phyloP scores from a whole-genome alignment of 2,888 invertebrate species.

The Lycaena phlaeas region DNA sequence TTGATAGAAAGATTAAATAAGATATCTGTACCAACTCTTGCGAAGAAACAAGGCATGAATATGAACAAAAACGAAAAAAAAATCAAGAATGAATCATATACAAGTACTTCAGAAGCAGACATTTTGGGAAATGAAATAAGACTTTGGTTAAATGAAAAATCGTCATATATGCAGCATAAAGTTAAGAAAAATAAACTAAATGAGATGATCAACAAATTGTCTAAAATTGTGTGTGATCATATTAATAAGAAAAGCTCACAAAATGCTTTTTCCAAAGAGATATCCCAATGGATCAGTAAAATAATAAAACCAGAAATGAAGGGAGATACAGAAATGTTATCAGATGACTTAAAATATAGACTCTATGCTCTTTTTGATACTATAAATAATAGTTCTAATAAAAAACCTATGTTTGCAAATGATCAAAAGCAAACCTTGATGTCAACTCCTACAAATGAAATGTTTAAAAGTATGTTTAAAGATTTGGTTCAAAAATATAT shows the following conservation, averaged over 20 bases:
- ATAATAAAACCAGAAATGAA: constrained; percentile 6
- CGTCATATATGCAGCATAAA: no score
- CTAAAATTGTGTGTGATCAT: not conserved
- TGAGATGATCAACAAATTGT: no score
- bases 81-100: no score
- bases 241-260: not conserved
- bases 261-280: not conserved
- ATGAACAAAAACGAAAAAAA: no score
- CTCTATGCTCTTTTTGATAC: not conserved
- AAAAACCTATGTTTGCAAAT: not conserved
- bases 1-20: no score
- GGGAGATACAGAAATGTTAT: not conserved
- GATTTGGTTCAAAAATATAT: constrained; percentile 36
- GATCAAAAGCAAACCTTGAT: not conserved
- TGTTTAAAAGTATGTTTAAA: constrained; percentile 30
- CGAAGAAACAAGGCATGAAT: no score
- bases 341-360: not conserved
- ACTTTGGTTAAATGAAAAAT: no score
- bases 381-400: not conserved
- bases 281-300: not conserved
- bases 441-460: constrained; percentile 13
- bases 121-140: no score
- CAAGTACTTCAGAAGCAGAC: constrained; percentile 21
- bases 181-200: no score
- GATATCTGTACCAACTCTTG: no score